Percentiles rank a stretch among this genome's conserved stretches.
These are phyloP conservation scores for Drosophila stalkeri DNA, from an alignment of 2,888 invertebrate species.

Conservation along the genomic window DNA sequence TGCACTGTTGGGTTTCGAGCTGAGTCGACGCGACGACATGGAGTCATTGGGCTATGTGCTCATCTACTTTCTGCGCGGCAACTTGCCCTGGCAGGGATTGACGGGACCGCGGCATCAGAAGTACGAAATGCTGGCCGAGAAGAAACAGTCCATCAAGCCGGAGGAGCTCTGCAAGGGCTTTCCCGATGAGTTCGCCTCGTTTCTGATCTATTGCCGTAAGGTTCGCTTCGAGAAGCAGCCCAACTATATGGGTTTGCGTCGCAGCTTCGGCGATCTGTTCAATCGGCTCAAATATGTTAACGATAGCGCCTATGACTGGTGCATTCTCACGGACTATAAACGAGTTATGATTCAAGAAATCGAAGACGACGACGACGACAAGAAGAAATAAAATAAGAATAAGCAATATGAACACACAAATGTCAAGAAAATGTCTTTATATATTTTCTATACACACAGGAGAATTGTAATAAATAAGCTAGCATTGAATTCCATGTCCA, in stretches of 20 bases:
- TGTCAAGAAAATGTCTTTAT: background rate
- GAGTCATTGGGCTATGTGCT: conserved; percentile 55
- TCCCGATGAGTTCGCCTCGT: conserved; percentile 47
- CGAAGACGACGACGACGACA: background rate
- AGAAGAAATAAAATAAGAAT: background rate
- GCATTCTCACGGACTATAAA: background rate
- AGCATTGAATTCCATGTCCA: background rate
- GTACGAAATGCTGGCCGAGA: conserved; percentile 50
- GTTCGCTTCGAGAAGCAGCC: conserved; percentile 38
- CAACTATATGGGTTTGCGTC: conserved; percentile 27
- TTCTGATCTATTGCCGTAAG: conserved; percentile 34
- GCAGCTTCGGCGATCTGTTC: conserved; percentile 28
- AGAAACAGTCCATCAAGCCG: conserved; percentile 30
- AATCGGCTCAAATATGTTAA: background rate
- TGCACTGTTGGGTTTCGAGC: conserved; percentile 17
- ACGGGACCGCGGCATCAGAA: conserved; percentile 3
- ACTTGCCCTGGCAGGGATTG: conserved; percentile 54
- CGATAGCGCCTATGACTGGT: conserved; percentile 51
- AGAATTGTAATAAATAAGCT: background rate
- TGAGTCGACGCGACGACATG: conserved; percentile 64
- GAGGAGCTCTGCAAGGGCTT: conserved; percentile 43
- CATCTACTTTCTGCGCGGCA: conserved; percentile 52
- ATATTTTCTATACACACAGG: background rate
- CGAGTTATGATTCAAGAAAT: background rate
- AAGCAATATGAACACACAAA: background rate